Base-by-base conservation (phyloP, 2,113 vertebrate species). In the Halcyon senegalensis region DNA sequence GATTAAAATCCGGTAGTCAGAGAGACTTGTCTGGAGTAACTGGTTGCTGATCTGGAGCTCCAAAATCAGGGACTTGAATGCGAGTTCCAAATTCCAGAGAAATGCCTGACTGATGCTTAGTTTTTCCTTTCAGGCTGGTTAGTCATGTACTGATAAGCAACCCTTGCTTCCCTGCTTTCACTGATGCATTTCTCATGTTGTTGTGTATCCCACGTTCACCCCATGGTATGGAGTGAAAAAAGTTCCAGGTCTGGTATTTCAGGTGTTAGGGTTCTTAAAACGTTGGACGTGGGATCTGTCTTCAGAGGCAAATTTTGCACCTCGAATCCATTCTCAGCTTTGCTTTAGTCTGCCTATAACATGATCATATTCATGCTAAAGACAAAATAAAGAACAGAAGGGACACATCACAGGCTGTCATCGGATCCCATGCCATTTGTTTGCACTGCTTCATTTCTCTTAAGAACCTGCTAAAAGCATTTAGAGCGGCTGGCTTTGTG, bases 391-490 rank as follows among this genome's bases (percentile, higher is more conserved):
- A 27, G 19, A 43, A 59, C 44, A 70, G 31, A 74, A 63, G 15
- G 59, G 44, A 55, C 66, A 39, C 41, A 4, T 55, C 43, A 28
- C 33, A 33, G 21, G 7, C 21, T 63, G 27, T 78, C 30, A 5
- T 3, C 41, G 35, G 37, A 55, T 76, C 46, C 19, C 48, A 84
- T 56, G 56, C 28, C 37, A 14, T 79, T 94, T 78, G 56, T 68
- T 81, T 72, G 30, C 73, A n/a, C 25, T 41, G 56, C 12, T 19
- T 58, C 15, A n/a, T 84, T 89, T 81, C 67, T 69, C 48, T 77
- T 28, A 50, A 86, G 50, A 93, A 84, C 60, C 25, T 60, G 53
- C 79, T 81, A 76, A 90, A 90, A 90, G 48, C 69, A 30, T 84
- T 93, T 70, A 4, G 1, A 10, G 33, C 35, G 69, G 18, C 66